Evolutionary conservation across 2,888 invertebrate species (phyloP).

Genomic region (Alviniconcha strummeri): DNA sequence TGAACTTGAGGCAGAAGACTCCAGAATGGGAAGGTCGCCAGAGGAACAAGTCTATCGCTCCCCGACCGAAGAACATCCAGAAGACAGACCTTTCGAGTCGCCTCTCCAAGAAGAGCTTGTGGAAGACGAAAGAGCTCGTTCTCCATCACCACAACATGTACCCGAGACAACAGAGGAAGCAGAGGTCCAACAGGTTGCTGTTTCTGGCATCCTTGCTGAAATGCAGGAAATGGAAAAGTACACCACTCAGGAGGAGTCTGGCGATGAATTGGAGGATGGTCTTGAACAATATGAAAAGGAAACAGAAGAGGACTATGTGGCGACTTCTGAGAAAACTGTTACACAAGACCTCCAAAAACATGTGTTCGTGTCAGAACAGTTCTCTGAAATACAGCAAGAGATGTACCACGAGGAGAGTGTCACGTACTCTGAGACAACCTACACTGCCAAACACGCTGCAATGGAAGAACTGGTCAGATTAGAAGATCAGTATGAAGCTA

Average conservation of each 20-base stretch:
- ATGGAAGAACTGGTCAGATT: conserved; percentile 36
- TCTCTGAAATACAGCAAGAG: neutral
- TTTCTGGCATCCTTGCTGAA: conserved; percentile 38
- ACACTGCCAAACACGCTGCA: conserved; percentile 17
- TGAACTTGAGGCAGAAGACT: conserved; percentile 17
- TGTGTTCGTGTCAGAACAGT: neutral
- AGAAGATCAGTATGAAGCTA: conserved; percentile 53
- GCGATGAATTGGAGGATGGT: conserved; percentile 55
- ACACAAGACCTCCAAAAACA: conserved; percentile 10
- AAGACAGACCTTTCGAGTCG: conserved; percentile 3
- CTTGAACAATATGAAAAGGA: conserved; percentile 33
- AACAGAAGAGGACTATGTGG: conserved; percentile 14
- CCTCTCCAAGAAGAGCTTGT: conserved; percentile 18
- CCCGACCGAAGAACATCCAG: conserved; percentile 27
- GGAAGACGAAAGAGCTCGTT: conserved; percentile 24
- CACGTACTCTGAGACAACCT: neutral
- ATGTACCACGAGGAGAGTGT: neutral
- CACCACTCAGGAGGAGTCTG: conserved; percentile 44
- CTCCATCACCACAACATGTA: neutral
- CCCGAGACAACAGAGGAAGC: conserved; percentile 16
- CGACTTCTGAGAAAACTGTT: conserved; percentile 1
- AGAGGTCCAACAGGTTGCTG: conserved; percentile 17
- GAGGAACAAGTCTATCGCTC: conserved; percentile 12
- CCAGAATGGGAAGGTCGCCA: conserved; percentile 20
- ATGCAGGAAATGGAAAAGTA: conserved; percentile 37